Evolutionary conservation across 92 coral and sea anemone genomes (phyloP).

Genomic region (Parazoanthus atlanticus): DNA sequence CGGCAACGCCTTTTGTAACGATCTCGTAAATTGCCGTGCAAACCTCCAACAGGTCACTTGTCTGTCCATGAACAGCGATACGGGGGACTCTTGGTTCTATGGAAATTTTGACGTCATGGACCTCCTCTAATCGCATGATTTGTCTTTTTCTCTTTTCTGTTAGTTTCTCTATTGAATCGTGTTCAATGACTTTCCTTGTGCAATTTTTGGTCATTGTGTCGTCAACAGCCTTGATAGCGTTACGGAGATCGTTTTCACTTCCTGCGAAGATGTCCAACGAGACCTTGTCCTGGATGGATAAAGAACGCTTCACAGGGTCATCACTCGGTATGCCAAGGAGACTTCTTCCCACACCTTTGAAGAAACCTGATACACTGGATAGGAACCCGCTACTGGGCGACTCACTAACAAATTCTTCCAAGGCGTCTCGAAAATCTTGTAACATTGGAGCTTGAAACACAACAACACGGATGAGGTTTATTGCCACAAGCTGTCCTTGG

Average conservation of each 20-base stretch:
- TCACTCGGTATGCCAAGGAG: not conserved
- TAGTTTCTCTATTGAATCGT: slow-evolving; percentile 63
- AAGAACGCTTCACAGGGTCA: not conserved
- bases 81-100: slow-evolving; percentile 57
- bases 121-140: slow-evolving; percentile 40
- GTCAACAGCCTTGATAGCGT: slow-evolving; percentile 47
- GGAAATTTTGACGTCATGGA: slow-evolving; percentile 35
- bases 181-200: slow-evolving; percentile 51
- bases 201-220: slow-evolving; percentile 48
- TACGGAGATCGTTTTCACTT: slow-evolving; percentile 38
- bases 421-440: slow-evolving; percentile 52
- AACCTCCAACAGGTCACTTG: slow-evolving; percentile 57
- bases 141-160: slow-evolving; percentile 47
- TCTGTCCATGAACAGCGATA: slow-evolving; percentile 56
- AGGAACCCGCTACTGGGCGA: slow-evolving; percentile 9
- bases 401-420: slow-evolving; percentile 51
- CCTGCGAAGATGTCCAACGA: slow-evolving; percentile 53
- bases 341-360: not conserved
- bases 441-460: slow-evolving; percentile 65
- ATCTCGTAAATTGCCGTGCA: slow-evolving; percentile 38
- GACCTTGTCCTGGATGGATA: slow-evolving; percentile 14
- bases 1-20: slow-evolving; percentile 47
- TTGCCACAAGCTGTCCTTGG: slow-evolving; percentile 50
- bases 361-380: slow-evolving; percentile 18
- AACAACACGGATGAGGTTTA: slow-evolving; percentile 70